A percentile compares a stretch with the other conserved stretches of the same genome.
Conservation (phyloP, 92 coral and sea anemone species). For the Muricea muricata region DNA sequence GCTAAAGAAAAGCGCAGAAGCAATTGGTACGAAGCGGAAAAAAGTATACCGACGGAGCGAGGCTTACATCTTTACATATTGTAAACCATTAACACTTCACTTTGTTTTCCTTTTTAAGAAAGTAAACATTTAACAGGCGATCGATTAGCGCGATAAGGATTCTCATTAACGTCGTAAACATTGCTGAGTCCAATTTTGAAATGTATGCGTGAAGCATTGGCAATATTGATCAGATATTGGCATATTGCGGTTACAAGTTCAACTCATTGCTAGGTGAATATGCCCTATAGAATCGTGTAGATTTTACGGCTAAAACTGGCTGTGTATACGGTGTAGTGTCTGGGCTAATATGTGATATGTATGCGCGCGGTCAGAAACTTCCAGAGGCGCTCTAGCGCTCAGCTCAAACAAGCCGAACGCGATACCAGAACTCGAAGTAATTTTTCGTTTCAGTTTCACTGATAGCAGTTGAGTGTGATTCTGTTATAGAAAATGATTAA, state of each 20-base stretch:
- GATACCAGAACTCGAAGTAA: no score
- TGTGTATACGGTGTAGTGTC: background rate
- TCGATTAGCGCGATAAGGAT: slow-evolving; percentile 43
- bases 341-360: background rate
- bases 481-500: no score
- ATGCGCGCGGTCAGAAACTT: background rate
- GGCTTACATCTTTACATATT: background rate
- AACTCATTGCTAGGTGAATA: background rate
- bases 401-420: no score
- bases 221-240: background rate
- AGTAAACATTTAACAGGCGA: slow-evolving; percentile 38
- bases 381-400: no score
- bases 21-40: background rate
- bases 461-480: no score
- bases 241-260: background rate
- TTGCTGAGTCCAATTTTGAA: slow-evolving; percentile 20
- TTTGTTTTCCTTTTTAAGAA: slow-evolving; percentile 39
- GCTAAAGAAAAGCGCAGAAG: background rate
- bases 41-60: background rate
- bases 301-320: background rate
- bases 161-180: slow-evolving; percentile 33
- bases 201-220: background rate
- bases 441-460: no score
- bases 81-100: slow-evolving; percentile 17
- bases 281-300: background rate